Evolutionary conservation across 2,113 vertebrate species (phyloP).

Genomic region (Polypterus bichir): DNA sequence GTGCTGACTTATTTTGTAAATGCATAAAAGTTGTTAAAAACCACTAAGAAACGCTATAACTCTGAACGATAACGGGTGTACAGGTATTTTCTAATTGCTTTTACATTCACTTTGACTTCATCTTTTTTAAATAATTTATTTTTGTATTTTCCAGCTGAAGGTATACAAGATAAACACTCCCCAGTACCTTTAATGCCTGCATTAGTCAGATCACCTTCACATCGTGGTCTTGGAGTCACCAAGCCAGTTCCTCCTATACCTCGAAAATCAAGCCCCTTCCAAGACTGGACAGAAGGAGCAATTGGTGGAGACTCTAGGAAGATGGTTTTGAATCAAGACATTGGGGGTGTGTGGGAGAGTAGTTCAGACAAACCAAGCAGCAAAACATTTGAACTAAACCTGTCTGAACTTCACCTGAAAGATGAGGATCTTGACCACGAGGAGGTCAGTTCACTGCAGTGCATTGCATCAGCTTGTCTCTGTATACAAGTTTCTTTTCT

Average conservation of each 20-base stretch:
- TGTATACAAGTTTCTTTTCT: fast-evolving
- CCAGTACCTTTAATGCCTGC: slow-evolving; percentile 47
- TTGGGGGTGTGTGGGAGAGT: slow-evolving; percentile 25
- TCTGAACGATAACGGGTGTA: no score
- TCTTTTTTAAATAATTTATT: background rate
- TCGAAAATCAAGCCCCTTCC: slow-evolving; percentile 36
- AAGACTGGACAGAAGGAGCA: slow-evolving; percentile 18
- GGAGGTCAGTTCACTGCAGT: slow-evolving; percentile 53
- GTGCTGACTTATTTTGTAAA: no score
- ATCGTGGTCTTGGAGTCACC: slow-evolving; percentile 44
- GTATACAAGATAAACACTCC: slow-evolving; percentile 30
- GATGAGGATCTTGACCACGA: slow-evolving; percentile 61
- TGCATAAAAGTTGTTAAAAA: no score
- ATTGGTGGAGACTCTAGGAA: no score
- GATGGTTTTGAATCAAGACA: no score
- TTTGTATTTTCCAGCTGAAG: slow-evolving; percentile 1
- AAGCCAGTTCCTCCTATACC: slow-evolving; percentile 55
- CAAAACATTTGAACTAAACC: slow-evolving; percentile 36
- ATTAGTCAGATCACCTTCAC: slow-evolving; percentile 45
- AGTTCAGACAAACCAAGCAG: slow-evolving; percentile 12
- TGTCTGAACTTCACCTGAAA: slow-evolving; percentile 38
- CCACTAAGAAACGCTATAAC: no score
- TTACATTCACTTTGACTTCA: background rate
- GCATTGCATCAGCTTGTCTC: fast-evolving
- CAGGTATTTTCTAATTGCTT: background rate